phyloP scores from a whole-genome alignment of 2,113 vertebrate species.

The Sialia sialis region DNA sequence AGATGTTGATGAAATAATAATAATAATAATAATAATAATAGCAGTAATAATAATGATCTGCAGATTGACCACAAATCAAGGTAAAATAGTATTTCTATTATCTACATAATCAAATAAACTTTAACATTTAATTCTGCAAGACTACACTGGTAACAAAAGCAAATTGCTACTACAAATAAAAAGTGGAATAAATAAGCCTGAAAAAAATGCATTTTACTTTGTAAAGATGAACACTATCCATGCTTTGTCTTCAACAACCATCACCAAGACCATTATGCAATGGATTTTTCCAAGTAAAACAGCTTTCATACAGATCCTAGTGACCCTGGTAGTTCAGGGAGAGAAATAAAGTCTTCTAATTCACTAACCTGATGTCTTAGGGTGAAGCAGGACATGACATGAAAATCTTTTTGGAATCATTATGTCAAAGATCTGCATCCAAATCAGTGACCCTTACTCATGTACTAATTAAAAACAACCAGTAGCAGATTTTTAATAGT shows the following conservation, averaged over 20 bases:
- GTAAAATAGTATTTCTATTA: background rate
- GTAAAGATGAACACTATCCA: background rate
- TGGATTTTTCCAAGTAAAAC: background rate
- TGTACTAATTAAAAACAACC: background rate
- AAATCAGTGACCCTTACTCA: background rate
- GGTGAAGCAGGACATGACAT: background rate
- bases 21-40: background rate
- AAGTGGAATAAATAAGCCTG: background rate
- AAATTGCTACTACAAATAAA: background rate
- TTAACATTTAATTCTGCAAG: background rate
- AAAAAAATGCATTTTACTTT: background rate
- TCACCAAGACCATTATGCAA: background rate
- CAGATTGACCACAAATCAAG: background rate
- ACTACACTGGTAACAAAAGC: background rate
- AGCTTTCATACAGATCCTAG: background rate
- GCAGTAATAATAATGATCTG: background rate
- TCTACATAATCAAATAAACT: background rate
- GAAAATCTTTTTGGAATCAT: background rate
- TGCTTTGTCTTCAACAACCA: background rate
- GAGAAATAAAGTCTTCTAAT: background rate
- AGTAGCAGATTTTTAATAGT: background rate
- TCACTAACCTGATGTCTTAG: background rate
- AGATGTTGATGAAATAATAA: background rate
- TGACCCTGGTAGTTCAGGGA: background rate
- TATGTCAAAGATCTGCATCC: background rate